These are phyloP conservation scores for Fundulus diaphanus DNA, from an alignment of 2,797 vertebrate genomes.

Conservation along the genomic window DNA sequence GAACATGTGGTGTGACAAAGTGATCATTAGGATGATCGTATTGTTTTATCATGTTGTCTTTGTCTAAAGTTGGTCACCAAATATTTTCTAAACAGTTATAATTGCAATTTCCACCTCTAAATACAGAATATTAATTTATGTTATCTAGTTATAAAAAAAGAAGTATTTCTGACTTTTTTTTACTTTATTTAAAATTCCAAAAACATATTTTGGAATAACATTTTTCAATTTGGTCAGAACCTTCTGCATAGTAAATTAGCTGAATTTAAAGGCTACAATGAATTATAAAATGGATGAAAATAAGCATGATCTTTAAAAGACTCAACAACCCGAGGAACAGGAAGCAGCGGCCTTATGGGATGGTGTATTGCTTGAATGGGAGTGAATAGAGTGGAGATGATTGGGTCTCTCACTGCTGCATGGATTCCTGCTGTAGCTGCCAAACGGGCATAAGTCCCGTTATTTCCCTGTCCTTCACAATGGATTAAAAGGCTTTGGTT, in stretches of 20 bases:
- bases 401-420: constrained; percentile 50
- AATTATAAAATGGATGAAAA: constrained; percentile 19
- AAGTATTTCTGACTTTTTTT: not conserved
- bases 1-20: not conserved
- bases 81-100: not conserved
- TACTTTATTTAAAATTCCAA: not conserved
- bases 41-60: not conserved
- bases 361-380: constrained; percentile 61
- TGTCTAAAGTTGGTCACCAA: not conserved
- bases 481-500: constrained; percentile 77
- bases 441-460: constrained; percentile 55
- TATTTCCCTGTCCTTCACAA: constrained; percentile 58
- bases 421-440: constrained; percentile 64
- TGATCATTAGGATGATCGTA: not conserved
- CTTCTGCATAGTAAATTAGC: not conserved
- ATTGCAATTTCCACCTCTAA: not conserved
- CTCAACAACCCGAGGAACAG: constrained; percentile 48
- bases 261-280: not conserved
- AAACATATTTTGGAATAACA: not conserved
- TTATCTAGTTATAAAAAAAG: not conserved
- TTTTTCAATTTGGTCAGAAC: not conserved
- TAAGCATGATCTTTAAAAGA: constrained; percentile 40
- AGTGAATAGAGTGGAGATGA: constrained; percentile 63
- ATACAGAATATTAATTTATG: not conserved
- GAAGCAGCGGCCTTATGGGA: constrained; percentile 66